These are phyloP conservation scores for Minunthozetes semirufus DNA, from an alignment of 2,888 invertebrate species.

Conservation along the genomic window DNA sequence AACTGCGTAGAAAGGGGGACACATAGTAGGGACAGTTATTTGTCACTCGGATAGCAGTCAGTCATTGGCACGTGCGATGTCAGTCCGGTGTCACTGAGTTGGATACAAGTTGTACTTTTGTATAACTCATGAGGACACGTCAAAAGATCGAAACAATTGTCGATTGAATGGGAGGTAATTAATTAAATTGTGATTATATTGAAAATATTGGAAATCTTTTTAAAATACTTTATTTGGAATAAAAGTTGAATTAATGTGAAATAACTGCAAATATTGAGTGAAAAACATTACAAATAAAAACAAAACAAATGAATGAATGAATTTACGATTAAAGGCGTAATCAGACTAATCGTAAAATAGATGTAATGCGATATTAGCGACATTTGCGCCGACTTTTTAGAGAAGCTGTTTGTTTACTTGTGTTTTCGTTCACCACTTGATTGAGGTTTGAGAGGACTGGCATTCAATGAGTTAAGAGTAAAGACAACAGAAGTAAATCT, in stretches of 20 bases:
- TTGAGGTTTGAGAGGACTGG: conserved; percentile 3
- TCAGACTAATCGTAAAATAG: not conserved
- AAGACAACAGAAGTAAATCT: conserved; percentile 28
- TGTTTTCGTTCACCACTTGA: not conserved
- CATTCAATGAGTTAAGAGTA: not conserved
- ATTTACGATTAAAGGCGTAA: conserved; percentile 13
- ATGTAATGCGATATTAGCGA: not conserved
- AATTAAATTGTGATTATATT: not conserved
- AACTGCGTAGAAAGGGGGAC: conserved; percentile 2
- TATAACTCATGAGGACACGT: not conserved
- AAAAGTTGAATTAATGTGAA: not conserved
- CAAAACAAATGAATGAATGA: conserved; percentile 22
- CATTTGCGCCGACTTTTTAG: not conserved
- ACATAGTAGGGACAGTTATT: conserved; percentile 21
- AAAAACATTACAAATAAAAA: conserved; percentile 20
- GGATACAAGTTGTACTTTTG: too few species aligned
- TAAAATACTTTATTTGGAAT: too few species aligned
- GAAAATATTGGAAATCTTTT: not conserved
- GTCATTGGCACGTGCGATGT: conserved; percentile 24
- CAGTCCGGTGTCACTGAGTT: not conserved
- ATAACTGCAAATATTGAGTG: conserved; percentile 14
- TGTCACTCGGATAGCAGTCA: conserved; percentile 21
- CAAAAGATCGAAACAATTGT: not conserved
- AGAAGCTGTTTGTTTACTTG: not conserved
- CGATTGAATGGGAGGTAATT: not conserved